These are phyloP conservation scores for Pheosia gnoma DNA, from an alignment of 2,888 invertebrate species.

Conservation along the genomic window DNA sequence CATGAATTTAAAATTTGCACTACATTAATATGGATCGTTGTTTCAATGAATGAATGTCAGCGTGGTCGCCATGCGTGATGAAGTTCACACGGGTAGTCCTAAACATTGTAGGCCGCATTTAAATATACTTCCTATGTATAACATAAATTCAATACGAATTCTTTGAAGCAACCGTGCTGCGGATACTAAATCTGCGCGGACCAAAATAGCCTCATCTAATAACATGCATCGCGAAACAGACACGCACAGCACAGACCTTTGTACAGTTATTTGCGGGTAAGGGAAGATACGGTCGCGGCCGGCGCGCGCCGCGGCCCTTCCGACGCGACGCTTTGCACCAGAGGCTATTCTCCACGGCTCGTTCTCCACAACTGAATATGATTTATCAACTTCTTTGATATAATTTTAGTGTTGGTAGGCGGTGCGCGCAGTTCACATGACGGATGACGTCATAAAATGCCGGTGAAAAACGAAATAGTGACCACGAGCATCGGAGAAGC, in stretches of 20 bases:
- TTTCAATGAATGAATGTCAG: constrained; percentile 82
- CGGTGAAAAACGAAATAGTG: neutral
- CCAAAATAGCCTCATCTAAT: constrained; percentile 77
- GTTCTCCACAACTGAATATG: neutral
- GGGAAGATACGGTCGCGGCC: constrained; percentile 35
- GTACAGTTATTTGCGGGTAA: constrained; percentile 58
- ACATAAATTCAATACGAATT: constrained; percentile 79
- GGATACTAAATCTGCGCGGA: constrained; percentile 72
- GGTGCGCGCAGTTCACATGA: neutral
- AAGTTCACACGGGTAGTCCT: constrained; percentile 82
- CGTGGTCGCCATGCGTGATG: constrained; percentile 82
- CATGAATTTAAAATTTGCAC: constrained; percentile 83
- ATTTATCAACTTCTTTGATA: neutral
- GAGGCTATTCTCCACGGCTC: constrained; percentile 1
- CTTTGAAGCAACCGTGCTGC: constrained; percentile 77
- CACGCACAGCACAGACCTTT: constrained; percentile 51
- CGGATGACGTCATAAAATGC: constrained; percentile 3
- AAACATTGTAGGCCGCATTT: constrained; percentile 81
- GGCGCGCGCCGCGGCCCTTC: constrained; percentile 13
- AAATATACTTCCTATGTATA: constrained; percentile 83
- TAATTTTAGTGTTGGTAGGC: neutral
- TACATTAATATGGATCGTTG: constrained; percentile 83
- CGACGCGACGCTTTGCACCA: constrained; percentile 4
- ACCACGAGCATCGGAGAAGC: neutral
- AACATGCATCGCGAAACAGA: constrained; percentile 62